Percentiles rank a stretch among this genome's conserved stretches.
These are phyloP conservation scores for Rhogogaster chlorosoma DNA, from an alignment of 2,888 invertebrate genomes.

Conservation along the genomic window DNA sequence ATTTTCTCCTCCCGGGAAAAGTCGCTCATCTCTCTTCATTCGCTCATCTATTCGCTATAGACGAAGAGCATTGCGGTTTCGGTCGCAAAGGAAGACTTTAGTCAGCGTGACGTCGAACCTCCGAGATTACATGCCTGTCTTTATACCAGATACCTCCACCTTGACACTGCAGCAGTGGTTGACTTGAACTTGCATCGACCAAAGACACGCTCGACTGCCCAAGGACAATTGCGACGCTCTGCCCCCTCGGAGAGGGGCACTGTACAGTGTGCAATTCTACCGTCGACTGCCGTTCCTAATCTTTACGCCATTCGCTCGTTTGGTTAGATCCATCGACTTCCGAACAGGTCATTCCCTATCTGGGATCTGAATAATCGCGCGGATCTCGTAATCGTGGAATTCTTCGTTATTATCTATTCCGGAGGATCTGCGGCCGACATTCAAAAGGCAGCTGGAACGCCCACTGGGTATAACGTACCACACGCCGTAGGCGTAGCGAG, in stretches of 20 bases:
- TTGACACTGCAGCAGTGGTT: conserved; percentile 32
- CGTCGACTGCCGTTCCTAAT: not conserved
- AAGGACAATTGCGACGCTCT: conserved; percentile 48
- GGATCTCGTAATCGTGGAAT: not conserved
- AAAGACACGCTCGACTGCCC: conserved; percentile 47
- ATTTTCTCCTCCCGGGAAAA: not conserved
- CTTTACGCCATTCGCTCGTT: not conserved
- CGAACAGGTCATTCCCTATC: not conserved
- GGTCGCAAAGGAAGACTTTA: not conserved
- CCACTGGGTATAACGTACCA: not conserved
- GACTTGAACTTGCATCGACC: conserved; percentile 45
- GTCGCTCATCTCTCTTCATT: not conserved
- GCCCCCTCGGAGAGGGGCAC: not conserved
- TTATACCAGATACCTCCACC: conserved; percentile 32
- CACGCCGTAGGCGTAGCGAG: not conserved
- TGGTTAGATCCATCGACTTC: not conserved
- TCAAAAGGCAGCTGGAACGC: not conserved
- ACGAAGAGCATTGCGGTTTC: conserved; percentile 24
- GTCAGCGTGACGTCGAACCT: not conserved
- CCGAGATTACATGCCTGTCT: not conserved
- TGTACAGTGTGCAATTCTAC: not conserved
- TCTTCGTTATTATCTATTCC: not conserved
- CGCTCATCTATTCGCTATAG: not conserved
- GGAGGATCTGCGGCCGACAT: not conserved
- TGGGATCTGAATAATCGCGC: not conserved